phyloP scores from a whole-genome alignment of 2,888 invertebrate genomes.

The Myopa tessellatipennis region DNA sequence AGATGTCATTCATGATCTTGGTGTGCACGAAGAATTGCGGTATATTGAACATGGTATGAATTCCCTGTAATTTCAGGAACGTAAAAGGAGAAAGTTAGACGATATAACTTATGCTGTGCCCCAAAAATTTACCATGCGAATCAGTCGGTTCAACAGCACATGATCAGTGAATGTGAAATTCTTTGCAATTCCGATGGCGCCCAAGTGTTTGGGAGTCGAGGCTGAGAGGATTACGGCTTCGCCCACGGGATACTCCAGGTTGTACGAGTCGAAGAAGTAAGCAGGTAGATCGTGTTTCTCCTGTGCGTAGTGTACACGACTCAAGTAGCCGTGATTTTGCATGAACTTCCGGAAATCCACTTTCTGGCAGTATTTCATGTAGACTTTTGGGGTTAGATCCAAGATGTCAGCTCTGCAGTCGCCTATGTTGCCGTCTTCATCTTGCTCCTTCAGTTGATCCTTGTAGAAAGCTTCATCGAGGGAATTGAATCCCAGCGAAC shows the following conservation, averaged over 20 bases:
- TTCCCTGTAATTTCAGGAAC: slow-evolving; percentile 67
- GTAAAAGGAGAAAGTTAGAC: neutral
- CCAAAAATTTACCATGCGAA: slow-evolving; percentile 59
- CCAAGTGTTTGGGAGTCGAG: slow-evolving; percentile 62
- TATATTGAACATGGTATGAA: slow-evolving; percentile 78
- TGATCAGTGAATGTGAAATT: slow-evolving; percentile 58
- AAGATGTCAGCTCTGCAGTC: slow-evolving; percentile 64
- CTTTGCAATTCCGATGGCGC: slow-evolving; percentile 57
- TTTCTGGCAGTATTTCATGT: slow-evolving; percentile 65
- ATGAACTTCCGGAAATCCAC: slow-evolving; percentile 63
- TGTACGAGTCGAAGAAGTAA: slow-evolving; percentile 63
- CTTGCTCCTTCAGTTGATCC: slow-evolving; percentile 59
- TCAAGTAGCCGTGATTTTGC: slow-evolving; percentile 64
- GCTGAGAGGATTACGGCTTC: slow-evolving; percentile 64
- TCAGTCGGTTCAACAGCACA: slow-evolving; percentile 59
- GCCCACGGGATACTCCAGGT: slow-evolving; percentile 63
- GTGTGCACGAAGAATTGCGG: slow-evolving; percentile 79
- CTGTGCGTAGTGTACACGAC: slow-evolving; percentile 60
- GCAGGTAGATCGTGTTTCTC: slow-evolving; percentile 62
- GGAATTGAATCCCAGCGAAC: slow-evolving; percentile 59
- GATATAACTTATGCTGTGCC: neutral
- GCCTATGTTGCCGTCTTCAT: slow-evolving; percentile 56
- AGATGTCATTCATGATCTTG: slow-evolving; percentile 76
- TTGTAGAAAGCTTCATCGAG: slow-evolving; percentile 56
- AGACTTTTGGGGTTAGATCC: slow-evolving; percentile 61